Evolutionary conservation across 1,140 invertebrate species (phyloP).

Genomic region (Eueides isabella): DNA sequence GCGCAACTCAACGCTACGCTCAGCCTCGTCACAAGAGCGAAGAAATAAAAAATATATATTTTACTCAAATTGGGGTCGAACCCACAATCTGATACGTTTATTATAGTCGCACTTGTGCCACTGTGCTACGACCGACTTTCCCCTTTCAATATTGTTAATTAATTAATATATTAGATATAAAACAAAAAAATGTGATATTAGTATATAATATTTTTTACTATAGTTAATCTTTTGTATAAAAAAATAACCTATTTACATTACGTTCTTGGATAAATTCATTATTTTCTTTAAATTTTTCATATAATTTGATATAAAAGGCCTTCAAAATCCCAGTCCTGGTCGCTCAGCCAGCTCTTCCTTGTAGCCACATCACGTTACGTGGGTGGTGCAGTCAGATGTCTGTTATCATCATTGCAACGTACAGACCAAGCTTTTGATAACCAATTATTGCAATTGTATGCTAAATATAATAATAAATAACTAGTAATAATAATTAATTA

Average conservation of each 20-base stretch:
- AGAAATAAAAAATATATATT: no score
- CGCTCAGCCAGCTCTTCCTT: conserved; percentile 1
- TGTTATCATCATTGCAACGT: not conserved
- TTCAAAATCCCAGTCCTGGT: not conserved
- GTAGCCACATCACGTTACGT: not conserved
- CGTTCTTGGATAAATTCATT: not conserved
- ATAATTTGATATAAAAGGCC: not conserved
- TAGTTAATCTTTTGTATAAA: no score
- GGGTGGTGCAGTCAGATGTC: not conserved
- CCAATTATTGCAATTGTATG: not conserved
- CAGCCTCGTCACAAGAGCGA: no score
- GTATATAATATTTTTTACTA: not conserved
- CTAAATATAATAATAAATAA: not conserved
- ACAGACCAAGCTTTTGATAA: not conserved
- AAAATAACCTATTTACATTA: not conserved
- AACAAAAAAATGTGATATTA: not conserved
- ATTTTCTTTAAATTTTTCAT: not conserved
- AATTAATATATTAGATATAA: no score
- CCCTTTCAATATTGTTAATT: no score
- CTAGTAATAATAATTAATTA: no score
- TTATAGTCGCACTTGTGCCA: no score
- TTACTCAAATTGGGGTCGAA: no score
- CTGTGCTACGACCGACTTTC: no score
- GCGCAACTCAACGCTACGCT: no score
- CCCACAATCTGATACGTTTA: no score